Base-by-base conservation (phyloP, 2,797 vertebrate genomes). In the Pantherophis alleghaniensis region DNA sequence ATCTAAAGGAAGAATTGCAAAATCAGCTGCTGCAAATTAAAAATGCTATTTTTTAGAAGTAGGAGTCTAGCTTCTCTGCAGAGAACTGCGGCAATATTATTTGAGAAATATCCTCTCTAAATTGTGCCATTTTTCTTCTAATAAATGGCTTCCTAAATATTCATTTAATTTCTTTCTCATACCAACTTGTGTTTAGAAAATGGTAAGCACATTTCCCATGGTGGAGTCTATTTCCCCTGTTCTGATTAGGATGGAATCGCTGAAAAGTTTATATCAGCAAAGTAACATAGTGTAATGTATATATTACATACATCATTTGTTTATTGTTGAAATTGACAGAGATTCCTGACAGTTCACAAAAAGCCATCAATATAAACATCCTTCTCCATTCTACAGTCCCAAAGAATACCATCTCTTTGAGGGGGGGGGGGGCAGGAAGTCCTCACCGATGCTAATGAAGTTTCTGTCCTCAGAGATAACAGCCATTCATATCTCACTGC, bases 131-230 rank as follows among this genome's bases (percentile, higher is more conserved):
- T 88, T 87, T 83, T 51, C 42, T 79, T 53, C 51, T 42, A n/a
- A 59, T 57, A 94, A 94, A 88, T 61, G 88, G 32, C 24, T 88
- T 79, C 22, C 13, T 55, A 69, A 87, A 51, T 74, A 66, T 88
- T 90, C 42, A 57, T 88, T 90, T 56, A 66, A 92, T 57, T 12
- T 87, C 14, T 10, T 66, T 42, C 69, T 94, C 89, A 56, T 91
- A 16, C 14, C 14, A 66, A 60, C 28, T 51, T 42, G 42, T 92
- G 18, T 61, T 69, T 18, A 26, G 56, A 91, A 57, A 61, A 66
- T 3, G 14, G 12, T 6, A 42, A 90, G 26, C 5, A 32, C 37
- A 86, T 92, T 90, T 86, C 24, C n/a, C 42, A 86, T 5, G n/a
- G n/a, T n/a, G 10, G 13, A 7, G 32, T 87, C 13, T 88, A 47